Conservation (phyloP, 2,113 vertebrate genomes). For the Phrynocephalus versicolor region DNA sequence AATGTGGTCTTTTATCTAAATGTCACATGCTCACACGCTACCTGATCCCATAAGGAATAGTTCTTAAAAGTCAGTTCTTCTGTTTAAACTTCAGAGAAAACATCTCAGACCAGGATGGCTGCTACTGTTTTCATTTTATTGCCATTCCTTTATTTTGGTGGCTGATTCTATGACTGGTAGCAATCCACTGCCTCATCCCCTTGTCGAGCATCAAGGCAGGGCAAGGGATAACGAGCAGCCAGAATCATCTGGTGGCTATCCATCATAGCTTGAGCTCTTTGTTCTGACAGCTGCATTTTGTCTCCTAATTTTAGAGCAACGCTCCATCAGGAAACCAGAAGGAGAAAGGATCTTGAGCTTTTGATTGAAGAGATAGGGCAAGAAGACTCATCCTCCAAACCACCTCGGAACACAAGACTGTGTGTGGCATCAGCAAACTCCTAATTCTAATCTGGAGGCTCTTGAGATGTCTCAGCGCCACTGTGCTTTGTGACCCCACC, state of each 20-base stretch:
- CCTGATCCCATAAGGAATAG: background rate
- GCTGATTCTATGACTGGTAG: slow-evolving; percentile 55
- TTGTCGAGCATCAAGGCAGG: slow-evolving; percentile 60
- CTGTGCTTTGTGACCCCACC: background rate
- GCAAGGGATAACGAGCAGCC: slow-evolving; percentile 77
- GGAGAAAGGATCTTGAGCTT: slow-evolving; percentile 58
- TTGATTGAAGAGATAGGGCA: slow-evolving; percentile 74
- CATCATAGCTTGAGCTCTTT: slow-evolving; percentile 66
- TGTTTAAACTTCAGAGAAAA: slow-evolving; percentile 57
- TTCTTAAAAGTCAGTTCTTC: background rate
- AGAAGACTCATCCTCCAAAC: slow-evolving; percentile 68
- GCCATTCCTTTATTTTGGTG: slow-evolving; percentile 21
- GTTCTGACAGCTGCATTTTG: slow-evolving; percentile 77
- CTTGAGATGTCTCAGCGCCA: slow-evolving; percentile 38
- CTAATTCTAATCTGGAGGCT: slow-evolving; percentile 53
- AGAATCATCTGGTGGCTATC: slow-evolving; percentile 70
- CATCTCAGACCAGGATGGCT: slow-evolving; percentile 39
- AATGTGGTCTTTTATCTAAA: background rate
- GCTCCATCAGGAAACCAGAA: slow-evolving; percentile 63
- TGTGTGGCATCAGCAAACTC: slow-evolving; percentile 45
- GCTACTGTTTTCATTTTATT: background rate
- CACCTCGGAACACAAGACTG: slow-evolving; percentile 62
- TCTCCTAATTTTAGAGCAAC: slow-evolving; percentile 70
- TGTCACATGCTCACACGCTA: background rate
- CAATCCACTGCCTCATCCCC: slow-evolving; percentile 34